Conservation (phyloP, 2,113 vertebrate species). For the Eretmochelys imbricata region DNA sequence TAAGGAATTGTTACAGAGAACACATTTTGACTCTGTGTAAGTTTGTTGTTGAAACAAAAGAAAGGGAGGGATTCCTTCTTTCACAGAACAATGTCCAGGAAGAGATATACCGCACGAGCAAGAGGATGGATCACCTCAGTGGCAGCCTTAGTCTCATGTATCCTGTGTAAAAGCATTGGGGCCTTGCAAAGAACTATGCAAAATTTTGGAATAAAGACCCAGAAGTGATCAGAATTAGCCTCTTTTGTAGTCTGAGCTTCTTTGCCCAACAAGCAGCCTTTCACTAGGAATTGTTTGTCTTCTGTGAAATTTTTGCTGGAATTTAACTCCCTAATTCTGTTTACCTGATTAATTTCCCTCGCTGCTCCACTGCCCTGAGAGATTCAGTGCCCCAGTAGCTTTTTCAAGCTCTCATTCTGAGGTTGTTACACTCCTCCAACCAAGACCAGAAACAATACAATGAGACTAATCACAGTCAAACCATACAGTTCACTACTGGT, state of each 20-base stretch:
- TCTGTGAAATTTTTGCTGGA: not conserved
- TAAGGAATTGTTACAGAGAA: constrained; percentile 62
- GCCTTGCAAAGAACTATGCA: not conserved
- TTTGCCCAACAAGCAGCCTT: not conserved
- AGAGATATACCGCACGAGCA: not conserved
- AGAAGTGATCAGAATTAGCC: not conserved
- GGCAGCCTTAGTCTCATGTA: not conserved
- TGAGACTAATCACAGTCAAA: rapidly evolving
- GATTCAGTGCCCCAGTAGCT: not conserved
- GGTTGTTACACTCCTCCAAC: not conserved
- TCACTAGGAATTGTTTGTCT: not conserved
- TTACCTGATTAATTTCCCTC: not conserved
- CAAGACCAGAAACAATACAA: not conserved
- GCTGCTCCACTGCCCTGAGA: not conserved
- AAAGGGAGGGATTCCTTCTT: constrained; percentile 42
- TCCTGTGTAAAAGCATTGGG: not conserved
- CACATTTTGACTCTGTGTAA: constrained; percentile 41
- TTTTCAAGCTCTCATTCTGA: not conserved
- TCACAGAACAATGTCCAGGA: not conserved
- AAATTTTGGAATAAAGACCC: not conserved
- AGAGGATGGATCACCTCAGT: not conserved
- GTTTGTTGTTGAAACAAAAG: constrained; percentile 35
- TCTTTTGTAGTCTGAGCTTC: not conserved
- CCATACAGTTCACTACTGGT: rapidly evolving
- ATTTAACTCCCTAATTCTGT: not conserved